phyloP scores from a whole-genome alignment of 2,888 invertebrate genomes.

The Trichopria drosophilae region DNA sequence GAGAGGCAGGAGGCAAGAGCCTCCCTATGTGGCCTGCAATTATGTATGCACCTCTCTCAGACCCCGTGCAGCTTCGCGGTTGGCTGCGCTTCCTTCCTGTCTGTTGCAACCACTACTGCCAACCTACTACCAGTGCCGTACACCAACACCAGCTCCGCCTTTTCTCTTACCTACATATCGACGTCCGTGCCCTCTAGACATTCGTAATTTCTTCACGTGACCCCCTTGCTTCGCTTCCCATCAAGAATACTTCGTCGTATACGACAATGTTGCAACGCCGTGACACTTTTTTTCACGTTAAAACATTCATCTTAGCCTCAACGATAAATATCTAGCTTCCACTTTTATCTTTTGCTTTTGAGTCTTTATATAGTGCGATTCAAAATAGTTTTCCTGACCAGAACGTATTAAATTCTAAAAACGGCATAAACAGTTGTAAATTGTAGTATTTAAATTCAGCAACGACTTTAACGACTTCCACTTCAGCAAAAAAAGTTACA shows the following conservation, averaged over 20 bases:
- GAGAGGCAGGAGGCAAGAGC: conserved; percentile 42
- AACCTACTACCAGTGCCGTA: conserved; percentile 25
- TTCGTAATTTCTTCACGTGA: too few species aligned
- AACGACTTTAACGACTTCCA: too few species aligned
- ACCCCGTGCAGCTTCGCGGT: conserved; percentile 54
- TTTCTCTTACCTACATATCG: conserved; percentile 13
- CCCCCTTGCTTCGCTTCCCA: conserved; percentile 24
- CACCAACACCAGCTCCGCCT: conserved; percentile 14
- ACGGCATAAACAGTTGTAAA: too few species aligned
- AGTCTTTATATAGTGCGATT: too few species aligned
- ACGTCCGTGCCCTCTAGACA: conserved; percentile 13
- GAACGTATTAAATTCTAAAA: too few species aligned
- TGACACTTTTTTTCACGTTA: neutral
- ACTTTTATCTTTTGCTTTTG: too few species aligned
- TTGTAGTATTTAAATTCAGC: too few species aligned
- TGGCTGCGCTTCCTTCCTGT: conserved; percentile 58
- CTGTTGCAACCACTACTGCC: conserved; percentile 49
- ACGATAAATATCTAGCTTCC: too few species aligned
- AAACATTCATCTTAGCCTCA: too few species aligned
- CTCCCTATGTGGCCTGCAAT: conserved; percentile 49
- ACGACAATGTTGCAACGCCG: too few species aligned
- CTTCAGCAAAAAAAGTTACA: too few species aligned
- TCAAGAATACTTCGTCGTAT: conserved; percentile 11
- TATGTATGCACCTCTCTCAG: conserved; percentile 55
- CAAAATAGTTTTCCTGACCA: too few species aligned